Percentiles rank a stretch among this genome's conserved stretches.
phyloP scores from a whole-genome alignment of 2,888 invertebrate species.

The Xylophagus ater region DNA sequence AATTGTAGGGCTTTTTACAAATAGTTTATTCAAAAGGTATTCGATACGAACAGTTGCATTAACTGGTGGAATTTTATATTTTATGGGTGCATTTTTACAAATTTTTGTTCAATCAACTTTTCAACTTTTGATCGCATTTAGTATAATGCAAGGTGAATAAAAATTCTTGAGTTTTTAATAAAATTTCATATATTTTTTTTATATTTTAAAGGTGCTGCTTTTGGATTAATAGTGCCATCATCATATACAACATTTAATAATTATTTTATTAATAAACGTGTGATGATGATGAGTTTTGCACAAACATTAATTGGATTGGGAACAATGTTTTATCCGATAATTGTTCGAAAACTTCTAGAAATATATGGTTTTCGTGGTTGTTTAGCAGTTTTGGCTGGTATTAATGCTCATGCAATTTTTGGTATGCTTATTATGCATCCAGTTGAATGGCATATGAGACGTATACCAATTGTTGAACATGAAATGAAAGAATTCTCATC shows the following conservation, averaged over 20 bases:
- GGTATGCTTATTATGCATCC: conserved; percentile 65
- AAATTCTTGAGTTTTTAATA: conserved; percentile 1
- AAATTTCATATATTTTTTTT: neutral
- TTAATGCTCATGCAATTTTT: conserved; percentile 54
- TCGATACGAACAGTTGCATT: conserved; percentile 56
- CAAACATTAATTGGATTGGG: conserved; percentile 59
- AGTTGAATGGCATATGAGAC: conserved; percentile 57
- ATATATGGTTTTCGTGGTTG: conserved; percentile 62
- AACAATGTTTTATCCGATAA: conserved; percentile 55
- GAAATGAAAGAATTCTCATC: conserved; percentile 12
- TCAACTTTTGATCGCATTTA: conserved; percentile 53
- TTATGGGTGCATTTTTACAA: conserved; percentile 49
- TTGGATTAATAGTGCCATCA: conserved; percentile 62
- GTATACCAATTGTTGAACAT: conserved; percentile 40
- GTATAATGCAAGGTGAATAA: conserved; percentile 47
- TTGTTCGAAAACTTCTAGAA: conserved; percentile 49
- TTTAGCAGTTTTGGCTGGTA: conserved; percentile 51
- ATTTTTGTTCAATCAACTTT: conserved; percentile 51
- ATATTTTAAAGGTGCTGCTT: conserved; percentile 48
- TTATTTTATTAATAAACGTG: conserved; percentile 58
- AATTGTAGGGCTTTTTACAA: conserved; percentile 53
- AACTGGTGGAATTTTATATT: conserved; percentile 51
- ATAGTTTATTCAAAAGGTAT: conserved; percentile 52
- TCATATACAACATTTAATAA: conserved; percentile 62
- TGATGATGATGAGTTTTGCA: conserved; percentile 63